phyloP scores from a whole-genome alignment of 2,113 vertebrate genomes.

The Psilopsiagon aymara region DNA sequence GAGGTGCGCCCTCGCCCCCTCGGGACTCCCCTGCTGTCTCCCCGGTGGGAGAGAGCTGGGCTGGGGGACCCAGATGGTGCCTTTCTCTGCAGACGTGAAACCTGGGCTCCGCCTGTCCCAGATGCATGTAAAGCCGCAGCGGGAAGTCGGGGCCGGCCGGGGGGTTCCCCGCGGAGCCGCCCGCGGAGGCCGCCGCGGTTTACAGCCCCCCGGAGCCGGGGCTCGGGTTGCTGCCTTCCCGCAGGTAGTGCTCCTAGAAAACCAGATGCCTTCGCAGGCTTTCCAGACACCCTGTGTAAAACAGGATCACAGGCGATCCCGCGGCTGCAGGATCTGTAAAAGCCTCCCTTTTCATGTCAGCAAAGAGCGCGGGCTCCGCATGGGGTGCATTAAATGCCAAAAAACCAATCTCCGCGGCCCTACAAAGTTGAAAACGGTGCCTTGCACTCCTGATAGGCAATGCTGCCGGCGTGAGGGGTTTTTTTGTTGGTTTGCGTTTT shows the following conservation, averaged over 20 bases:
- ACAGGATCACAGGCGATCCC: slow-evolving; percentile 50
- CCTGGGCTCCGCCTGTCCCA: background rate
- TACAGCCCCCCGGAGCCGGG: slow-evolving; percentile 32
- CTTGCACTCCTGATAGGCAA: background rate
- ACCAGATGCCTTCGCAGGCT: slow-evolving; percentile 60
- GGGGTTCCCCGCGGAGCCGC: background rate
- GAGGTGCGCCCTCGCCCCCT: background rate
- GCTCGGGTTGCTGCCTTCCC: slow-evolving; percentile 34
- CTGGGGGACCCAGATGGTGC: background rate
- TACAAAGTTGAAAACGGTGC: background rate
- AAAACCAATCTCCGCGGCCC: slow-evolving; percentile 4
- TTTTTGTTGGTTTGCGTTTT: rapidly evolving
- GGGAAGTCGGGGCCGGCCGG: background rate
- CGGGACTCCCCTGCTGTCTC: background rate
- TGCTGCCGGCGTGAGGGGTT: background rate
- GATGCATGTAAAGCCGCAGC: background rate
- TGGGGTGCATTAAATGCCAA: slow-evolving; percentile 43
- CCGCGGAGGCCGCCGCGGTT: slow-evolving; percentile 20
- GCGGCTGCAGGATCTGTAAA: slow-evolving; percentile 46
- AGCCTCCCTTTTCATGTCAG: slow-evolving; percentile 37
- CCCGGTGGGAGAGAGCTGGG: background rate
- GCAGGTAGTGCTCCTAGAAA: slow-evolving; percentile 46
- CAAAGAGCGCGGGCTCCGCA: slow-evolving; percentile 18
- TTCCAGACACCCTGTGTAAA: slow-evolving; percentile 62
- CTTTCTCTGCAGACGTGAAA: background rate